These are phyloP conservation scores for Eptesicus fuscus DNA, from an alignment of 2,113 vertebrate species.

Conservation along the genomic window DNA sequence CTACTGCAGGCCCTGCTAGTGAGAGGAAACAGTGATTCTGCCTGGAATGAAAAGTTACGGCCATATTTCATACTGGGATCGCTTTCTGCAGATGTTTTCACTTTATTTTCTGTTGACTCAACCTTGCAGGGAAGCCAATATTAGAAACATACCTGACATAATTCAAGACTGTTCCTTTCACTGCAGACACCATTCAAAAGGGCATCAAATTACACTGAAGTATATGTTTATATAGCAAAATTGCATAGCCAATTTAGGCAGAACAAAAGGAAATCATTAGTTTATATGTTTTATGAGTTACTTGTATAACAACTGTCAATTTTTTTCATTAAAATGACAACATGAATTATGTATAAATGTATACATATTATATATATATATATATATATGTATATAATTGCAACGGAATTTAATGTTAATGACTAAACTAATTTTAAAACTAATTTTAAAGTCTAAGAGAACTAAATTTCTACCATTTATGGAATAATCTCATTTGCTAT, in stretches of 20 bases:
- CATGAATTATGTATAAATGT: neutral
- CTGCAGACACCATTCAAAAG: constrained; percentile 57
- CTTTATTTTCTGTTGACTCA: constrained; percentile 76
- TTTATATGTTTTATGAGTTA: constrained; percentile 45
- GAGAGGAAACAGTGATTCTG: constrained; percentile 72
- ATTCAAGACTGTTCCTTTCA: constrained; percentile 60
- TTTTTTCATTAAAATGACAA: constrained; percentile 18
- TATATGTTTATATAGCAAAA: constrained; percentile 54
- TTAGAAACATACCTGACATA: constrained; percentile 64
- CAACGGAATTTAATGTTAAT: neutral
- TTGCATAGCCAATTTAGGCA: constrained; percentile 36
- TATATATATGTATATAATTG: neutral
- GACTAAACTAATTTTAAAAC: neutral
- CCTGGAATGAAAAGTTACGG: constrained; percentile 70
- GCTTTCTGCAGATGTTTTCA: constrained; percentile 75
- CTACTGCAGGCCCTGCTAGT: constrained; percentile 68
- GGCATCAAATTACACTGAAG: constrained; percentile 50
- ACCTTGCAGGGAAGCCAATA: constrained; percentile 74
- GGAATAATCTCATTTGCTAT: neutral
- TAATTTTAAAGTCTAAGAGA: neutral
- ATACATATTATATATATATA: neutral
- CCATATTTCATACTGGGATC: constrained; percentile 71
- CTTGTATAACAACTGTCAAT: constrained; percentile 11
- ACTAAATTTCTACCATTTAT: neutral
- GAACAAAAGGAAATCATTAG: constrained; percentile 70